Evolutionary conservation across 2,888 invertebrate species (phyloP), one percentile per base, ranked within the genome.

Genomic region (Heteromyza rotundicornis): DNA sequence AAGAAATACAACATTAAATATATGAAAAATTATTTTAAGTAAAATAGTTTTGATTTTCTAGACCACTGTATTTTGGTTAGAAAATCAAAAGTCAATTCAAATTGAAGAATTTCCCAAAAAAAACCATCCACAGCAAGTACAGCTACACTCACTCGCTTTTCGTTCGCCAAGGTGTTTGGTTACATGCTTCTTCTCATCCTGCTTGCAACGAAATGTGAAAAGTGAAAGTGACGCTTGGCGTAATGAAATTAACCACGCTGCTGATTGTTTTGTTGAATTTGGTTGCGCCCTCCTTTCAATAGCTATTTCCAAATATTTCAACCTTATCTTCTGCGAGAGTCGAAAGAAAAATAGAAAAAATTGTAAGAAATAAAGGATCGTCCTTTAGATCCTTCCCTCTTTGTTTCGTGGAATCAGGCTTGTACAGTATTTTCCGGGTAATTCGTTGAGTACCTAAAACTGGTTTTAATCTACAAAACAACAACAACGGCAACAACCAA

Each of bases 191-290:
- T 3, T 40, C 40, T 19, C 19, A 19, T 47, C 19, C 50, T 36
- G n/a, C n/a, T n/a, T n/a, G n/a, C n/a, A n/a, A n/a, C n/a, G n/a
- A n/a, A n/a, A n/a, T n/a, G 49, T 49, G 20, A 47, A 47, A n/a
- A 47, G 47, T 47, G 47, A 47, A 47, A 47, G 47, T 47, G 47
- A 47, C 47, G 47, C 47, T 47, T 20, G 7, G 47, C 47, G 67
- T 73, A 70, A 78, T 74, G 72, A 69, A 70, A 78, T 77, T 78
- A 74, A 76, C 71, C 71, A 75, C 76, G 77, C 77, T 74, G 70
- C 67, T 73, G 76, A 78, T 77, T 77, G 76, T 78, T 78, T 78
- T 76, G 68, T 74, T 72, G 68, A 73, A 74, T 72, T 71, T 65
- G 68, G 70, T 69, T 74, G 74, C 72, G 70, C 70, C 73, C 71